Percentiles rank a stretch among this genome's conserved stretches.
Evolutionary conservation across 2,113 vertebrate species (phyloP).

Genomic region (Marcusenius ussheri): DNA sequence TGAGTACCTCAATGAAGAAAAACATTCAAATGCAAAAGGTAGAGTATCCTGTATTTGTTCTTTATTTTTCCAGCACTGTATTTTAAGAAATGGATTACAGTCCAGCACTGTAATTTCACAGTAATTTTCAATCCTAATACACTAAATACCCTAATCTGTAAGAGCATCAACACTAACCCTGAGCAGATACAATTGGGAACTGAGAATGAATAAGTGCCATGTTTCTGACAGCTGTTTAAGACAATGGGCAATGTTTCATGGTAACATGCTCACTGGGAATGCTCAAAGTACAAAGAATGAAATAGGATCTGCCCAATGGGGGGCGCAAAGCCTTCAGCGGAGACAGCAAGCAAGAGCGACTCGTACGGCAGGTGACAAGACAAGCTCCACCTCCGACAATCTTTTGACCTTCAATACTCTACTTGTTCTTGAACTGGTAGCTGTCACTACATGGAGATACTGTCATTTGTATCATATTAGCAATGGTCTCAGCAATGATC

Average conservation of each 20-base stretch:
- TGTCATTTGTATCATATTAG: background rate
- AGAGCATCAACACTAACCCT: background rate
- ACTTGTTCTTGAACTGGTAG: background rate
- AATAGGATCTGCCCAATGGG: constrained; percentile 41
- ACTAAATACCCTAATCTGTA: background rate
- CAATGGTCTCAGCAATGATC: background rate
- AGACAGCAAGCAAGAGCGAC: background rate
- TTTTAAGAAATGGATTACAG: background rate
- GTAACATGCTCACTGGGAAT: constrained; percentile 43
- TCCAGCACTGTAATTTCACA: background rate
- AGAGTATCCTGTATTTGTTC: background rate
- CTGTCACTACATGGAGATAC: background rate
- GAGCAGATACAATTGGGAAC: background rate
- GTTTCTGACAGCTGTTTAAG: constrained; percentile 44
- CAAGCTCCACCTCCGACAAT: background rate
- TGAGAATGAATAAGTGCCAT: constrained; percentile 1
- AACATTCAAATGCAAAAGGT: background rate
- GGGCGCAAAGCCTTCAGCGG: background rate
- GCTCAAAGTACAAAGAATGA: constrained; percentile 38
- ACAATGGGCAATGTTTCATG: constrained; percentile 36
- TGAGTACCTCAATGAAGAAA: background rate
- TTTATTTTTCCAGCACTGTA: background rate
- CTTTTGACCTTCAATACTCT: background rate
- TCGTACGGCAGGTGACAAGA: background rate
- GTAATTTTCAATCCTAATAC: background rate